Conservation (phyloP, 2,888 invertebrate genomes). For the Scaptomyza tumidula region DNA sequence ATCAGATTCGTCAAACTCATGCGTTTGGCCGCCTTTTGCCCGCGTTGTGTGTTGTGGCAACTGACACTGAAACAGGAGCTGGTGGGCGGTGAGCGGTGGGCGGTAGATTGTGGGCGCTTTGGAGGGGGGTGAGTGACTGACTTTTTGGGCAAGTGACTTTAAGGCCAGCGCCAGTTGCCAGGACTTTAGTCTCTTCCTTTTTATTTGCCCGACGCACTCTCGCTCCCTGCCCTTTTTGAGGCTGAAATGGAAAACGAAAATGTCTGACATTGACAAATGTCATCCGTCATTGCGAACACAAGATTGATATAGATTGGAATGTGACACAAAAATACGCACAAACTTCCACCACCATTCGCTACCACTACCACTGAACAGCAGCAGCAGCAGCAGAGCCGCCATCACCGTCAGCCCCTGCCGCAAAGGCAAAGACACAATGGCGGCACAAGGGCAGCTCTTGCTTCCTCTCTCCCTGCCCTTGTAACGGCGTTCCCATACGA, state of each 20-base stretch:
- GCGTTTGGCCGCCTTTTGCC: slow-evolving; percentile 51
- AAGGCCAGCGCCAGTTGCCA: slow-evolving; percentile 45
- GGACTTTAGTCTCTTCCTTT: slow-evolving; percentile 24
- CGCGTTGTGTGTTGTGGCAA: slow-evolving; percentile 25
- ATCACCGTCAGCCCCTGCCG: slow-evolving; percentile 39
- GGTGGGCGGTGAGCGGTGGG: slow-evolving; percentile 20
- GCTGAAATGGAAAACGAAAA: slow-evolving; percentile 83
- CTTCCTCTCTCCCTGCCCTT: slow-evolving; percentile 11
- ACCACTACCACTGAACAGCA: slow-evolving; percentile 11
- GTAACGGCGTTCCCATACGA: slow-evolving; percentile 41
- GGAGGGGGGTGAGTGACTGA: slow-evolving; percentile 36
- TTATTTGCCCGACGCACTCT: slow-evolving; percentile 30
- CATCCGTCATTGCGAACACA: slow-evolving; percentile 85
- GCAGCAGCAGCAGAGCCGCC: slow-evolving; percentile 12
- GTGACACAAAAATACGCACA: slow-evolving; percentile 84
- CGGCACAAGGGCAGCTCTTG: slow-evolving; percentile 46
- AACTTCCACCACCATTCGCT: slow-evolving; percentile 42
- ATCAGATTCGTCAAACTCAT: slow-evolving; percentile 81
- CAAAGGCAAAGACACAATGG: slow-evolving; percentile 63
- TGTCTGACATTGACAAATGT: slow-evolving; percentile 85
- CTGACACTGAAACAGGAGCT: slow-evolving; percentile 17
- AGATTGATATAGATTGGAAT: slow-evolving; percentile 85
- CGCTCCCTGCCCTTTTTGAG: slow-evolving; percentile 67
- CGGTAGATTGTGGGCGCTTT: slow-evolving; percentile 28
- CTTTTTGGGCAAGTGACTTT: slow-evolving; percentile 68